Conservation (phyloP, 2,797 vertebrate genomes). For the Pangasius macronema region DNA sequence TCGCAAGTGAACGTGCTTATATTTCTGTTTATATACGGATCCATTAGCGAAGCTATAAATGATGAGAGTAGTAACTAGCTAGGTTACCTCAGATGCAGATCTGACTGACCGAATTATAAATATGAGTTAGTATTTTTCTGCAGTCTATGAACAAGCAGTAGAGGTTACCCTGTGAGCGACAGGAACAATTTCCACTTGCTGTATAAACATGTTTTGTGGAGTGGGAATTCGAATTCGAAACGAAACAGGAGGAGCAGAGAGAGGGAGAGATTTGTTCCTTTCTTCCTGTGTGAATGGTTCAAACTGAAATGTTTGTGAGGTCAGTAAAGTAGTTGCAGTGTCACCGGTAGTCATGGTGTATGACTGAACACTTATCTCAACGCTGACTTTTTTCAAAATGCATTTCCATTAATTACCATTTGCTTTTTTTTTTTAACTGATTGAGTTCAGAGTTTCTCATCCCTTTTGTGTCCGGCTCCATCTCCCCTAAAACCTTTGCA, state of each 20-base stretch:
- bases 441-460: background rate
- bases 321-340: background rate
- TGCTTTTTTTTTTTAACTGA: background rate
- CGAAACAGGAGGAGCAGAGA: background rate
- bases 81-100: background rate
- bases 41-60: background rate
- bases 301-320: background rate
- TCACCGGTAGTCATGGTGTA: background rate
- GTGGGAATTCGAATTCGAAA: background rate
- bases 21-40: background rate
- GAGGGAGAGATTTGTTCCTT: background rate
- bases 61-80: background rate
- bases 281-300: background rate
- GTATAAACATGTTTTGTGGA: background rate
- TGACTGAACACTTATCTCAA: background rate
- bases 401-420: background rate
- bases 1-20: background rate
- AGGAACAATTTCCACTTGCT: no score
- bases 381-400: background rate
- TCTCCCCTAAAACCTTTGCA: background rate
- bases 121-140: background rate
- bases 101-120: background rate
- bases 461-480: background rate
- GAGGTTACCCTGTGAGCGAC: background rate
- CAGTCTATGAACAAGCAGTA: background rate